phyloP scores from a whole-genome alignment of 2,113 vertebrate genomes.

The Prinia subflava region DNA sequence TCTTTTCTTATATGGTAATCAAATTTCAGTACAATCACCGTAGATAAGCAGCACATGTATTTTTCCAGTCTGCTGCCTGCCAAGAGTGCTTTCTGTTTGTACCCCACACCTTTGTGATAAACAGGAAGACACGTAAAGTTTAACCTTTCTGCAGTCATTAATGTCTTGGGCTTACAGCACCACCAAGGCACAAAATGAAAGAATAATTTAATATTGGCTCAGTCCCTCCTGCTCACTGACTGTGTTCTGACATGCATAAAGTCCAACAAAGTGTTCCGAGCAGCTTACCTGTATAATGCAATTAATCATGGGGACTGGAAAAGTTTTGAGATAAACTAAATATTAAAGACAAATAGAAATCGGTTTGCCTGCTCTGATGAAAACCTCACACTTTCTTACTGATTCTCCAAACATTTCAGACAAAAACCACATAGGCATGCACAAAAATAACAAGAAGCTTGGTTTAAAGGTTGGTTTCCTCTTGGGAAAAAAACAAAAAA shows the following conservation, averaged over 20 bases:
- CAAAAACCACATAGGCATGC: not conserved
- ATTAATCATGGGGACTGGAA: not conserved
- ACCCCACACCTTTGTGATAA: slow-evolving; percentile 49
- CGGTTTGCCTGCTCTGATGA: not conserved
- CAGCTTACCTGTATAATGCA: not conserved
- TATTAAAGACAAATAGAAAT: not conserved
- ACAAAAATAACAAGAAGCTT: not conserved
- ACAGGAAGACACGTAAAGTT: slow-evolving; percentile 61
- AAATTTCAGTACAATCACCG: slow-evolving; percentile 13
- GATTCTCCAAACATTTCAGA: not conserved
- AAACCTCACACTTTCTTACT: not conserved
- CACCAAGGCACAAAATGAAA: slow-evolving; percentile 6
- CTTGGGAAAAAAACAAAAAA: not conserved
- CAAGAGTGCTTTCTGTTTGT: slow-evolving; percentile 55
- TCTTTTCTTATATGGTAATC: slow-evolving; percentile 11
- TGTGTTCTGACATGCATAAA: not conserved
- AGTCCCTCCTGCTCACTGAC: not conserved
- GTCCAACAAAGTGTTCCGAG: not conserved
- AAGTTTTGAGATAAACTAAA: not conserved
- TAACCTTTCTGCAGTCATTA: slow-evolving; percentile 60
- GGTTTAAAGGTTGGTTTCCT: not conserved
- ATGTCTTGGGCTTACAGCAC: not conserved
- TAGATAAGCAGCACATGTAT: slow-evolving; percentile 38
- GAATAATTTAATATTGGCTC: not conserved
- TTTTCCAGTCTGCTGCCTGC: slow-evolving; percentile 36